phyloP scores from a whole-genome alignment of 92 coral and sea anemone genomes.

The Bergia puertoricense region DNA sequence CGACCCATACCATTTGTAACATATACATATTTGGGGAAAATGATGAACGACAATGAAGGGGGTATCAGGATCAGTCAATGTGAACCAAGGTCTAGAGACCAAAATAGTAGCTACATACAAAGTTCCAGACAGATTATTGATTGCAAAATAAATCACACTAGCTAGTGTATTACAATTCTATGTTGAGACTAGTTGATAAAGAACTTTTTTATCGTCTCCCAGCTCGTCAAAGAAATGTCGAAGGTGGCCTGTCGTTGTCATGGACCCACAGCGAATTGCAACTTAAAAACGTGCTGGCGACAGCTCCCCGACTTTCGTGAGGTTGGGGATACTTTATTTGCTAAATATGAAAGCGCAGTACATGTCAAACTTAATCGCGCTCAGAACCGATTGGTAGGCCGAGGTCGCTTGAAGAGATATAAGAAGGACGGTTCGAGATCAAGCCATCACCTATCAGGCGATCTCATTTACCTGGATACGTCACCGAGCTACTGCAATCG shows the following conservation, averaged over 20 bases:
- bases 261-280: not conserved
- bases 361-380: not conserved
- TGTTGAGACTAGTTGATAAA: not conserved
- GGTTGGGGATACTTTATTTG: slow-evolving; percentile 10
- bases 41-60: no score
- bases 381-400: not conserved
- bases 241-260: not conserved
- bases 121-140: no score
- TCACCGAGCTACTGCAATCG: not conserved
- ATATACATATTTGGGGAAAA: no score
- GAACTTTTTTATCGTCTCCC: not conserved
- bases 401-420: not conserved
- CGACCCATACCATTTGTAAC: no score
- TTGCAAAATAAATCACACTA: not conserved
- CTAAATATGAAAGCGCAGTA: not conserved
- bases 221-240: not conserved
- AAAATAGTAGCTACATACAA: no score
- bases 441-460: not conserved
- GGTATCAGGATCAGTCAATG: no score
- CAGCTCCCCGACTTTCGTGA: slow-evolving; percentile 24
- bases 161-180: not conserved
- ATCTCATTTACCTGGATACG: not conserved
- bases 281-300: not conserved
- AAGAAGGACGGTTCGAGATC: not conserved
- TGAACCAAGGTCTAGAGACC: no score